These are phyloP conservation scores for Araneus ventricosus DNA, from an alignment of 1,140 invertebrate genomes.

Conservation along the genomic window DNA sequence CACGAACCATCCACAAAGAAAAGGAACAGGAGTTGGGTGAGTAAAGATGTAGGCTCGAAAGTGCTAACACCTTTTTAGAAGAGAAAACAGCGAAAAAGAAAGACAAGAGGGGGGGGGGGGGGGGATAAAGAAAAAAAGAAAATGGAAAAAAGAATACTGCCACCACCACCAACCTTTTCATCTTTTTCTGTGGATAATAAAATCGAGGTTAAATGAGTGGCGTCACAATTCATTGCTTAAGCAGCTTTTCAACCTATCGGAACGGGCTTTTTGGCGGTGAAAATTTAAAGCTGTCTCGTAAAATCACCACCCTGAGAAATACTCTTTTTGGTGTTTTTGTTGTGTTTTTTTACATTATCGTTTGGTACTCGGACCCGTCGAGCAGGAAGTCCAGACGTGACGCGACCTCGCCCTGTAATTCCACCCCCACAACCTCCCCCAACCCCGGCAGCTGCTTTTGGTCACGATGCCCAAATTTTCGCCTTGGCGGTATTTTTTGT, in stretches of 20 bases:
- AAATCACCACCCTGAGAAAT: conserved; percentile 60
- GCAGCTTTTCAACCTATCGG: conserved; percentile 57
- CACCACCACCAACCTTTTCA: background rate
- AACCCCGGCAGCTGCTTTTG: conserved; percentile 59
- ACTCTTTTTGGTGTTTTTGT: conserved; percentile 20
- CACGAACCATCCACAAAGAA: background rate
- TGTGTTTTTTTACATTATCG: conserved; percentile 31
- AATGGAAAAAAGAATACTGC: background rate
- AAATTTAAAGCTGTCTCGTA: conserved; percentile 66
- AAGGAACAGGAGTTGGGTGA: background rate
- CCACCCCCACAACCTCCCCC: conserved; percentile 1
- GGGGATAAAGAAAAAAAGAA: background rate
- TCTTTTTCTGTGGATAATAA: conserved; percentile 53
- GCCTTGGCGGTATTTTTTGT: conserved; percentile 46
- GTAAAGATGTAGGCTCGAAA: conserved; percentile 27
- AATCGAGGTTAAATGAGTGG: conserved; percentile 57
- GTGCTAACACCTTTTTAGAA: conserved; percentile 50
- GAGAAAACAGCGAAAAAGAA: conserved; percentile 24
- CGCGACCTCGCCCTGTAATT: conserved; percentile 69
- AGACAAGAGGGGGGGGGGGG: background rate
- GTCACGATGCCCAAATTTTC: conserved; percentile 66
- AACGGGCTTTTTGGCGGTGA: conserved; percentile 39
- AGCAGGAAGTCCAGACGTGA: conserved; percentile 67
- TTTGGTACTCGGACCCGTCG: conserved; percentile 40
- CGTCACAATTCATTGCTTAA: conserved; percentile 68